Evolutionary conservation across 2,113 vertebrate genomes (phyloP).

Genomic region (Piprites chloris): DNA sequence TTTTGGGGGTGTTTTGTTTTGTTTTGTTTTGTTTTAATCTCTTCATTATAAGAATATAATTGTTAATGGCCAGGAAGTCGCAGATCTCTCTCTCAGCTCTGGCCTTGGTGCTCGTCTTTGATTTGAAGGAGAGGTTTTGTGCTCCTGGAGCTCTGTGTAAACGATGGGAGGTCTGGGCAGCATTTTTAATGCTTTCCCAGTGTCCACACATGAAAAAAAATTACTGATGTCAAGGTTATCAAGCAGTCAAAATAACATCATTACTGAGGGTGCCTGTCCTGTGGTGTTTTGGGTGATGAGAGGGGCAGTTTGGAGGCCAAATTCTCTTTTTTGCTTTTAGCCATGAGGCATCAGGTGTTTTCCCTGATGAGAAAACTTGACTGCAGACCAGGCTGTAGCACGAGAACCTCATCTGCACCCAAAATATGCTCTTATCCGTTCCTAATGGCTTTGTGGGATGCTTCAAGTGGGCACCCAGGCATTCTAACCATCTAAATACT

Average conservation of each 20-base stretch:
- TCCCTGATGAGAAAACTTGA: neutral
- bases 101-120: neutral
- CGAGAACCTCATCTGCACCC: neutral
- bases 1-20: neutral
- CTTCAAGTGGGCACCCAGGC: neutral
- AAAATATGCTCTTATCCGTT: neutral
- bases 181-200: neutral
- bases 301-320: neutral
- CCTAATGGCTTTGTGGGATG: neutral
- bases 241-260: neutral
- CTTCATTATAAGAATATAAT: neutral
- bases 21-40: neutral
- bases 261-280: neutral
- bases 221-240: neutral
- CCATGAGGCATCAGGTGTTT: neutral
- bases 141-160: neutral
- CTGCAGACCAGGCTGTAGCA: neutral
- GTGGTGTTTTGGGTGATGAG: neutral
- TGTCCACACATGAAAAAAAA: neutral
- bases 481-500: neutral
- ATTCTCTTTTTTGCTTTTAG: rapidly evolving
- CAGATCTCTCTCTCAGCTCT: neutral
- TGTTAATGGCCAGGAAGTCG: neutral
- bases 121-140: neutral
- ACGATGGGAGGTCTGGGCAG: neutral